Base-by-base conservation (phyloP, 2,888 invertebrate genomes). In the Lasioglossum marginatum region DNA sequence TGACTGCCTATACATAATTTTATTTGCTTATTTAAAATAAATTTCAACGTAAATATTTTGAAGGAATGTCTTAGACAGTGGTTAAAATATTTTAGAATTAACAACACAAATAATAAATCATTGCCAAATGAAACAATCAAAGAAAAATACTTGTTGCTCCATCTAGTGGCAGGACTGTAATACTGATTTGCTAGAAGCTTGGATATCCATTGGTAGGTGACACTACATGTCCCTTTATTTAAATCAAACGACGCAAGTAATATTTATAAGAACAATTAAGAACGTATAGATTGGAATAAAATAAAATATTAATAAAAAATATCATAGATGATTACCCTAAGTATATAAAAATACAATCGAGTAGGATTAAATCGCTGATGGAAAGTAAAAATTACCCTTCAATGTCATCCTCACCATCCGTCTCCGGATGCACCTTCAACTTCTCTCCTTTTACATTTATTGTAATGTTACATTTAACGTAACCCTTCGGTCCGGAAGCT, bases 381-480 rank as follows among this genome's bases (percentile, higher is more conserved):
- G 14, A 12, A 40, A 27, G 5, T 31, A 6, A 4, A 66, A 76
- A 78, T 86, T 95, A 97, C 97, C 96, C 97, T 95, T 97, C 97
- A 89, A 97, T 97, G 91, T 97, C 97, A 89, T 97, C 97, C 87
- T 96, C 97, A 86, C 97, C 97, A 14, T 95, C 95, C 1, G 95
- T 94, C 87, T 96, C 95, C 16, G 95, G 93, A n/a, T 95, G 96
- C 89, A 96, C 94, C 92, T 96, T 96, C 73, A 97, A 96, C 19
- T 96, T 95, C 91, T 97, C 97, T 10, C 97, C 97, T 94, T 97
- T 97, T 14, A 97, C 96, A 14, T 97, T 96, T 37, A 98, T 97
- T 1, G 97, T 96, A 85, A 98, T 96, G 93, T 98, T 98, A 84
- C 98, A 96, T 95, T 98, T 98, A 34, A 98, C 95, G 93, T 97